A percentile compares a stretch with the other conserved stretches of the same genome.
These are phyloP conservation scores for Mya arenaria DNA, from an alignment of 1,140 invertebrate genomes.

Conservation along the genomic window DNA sequence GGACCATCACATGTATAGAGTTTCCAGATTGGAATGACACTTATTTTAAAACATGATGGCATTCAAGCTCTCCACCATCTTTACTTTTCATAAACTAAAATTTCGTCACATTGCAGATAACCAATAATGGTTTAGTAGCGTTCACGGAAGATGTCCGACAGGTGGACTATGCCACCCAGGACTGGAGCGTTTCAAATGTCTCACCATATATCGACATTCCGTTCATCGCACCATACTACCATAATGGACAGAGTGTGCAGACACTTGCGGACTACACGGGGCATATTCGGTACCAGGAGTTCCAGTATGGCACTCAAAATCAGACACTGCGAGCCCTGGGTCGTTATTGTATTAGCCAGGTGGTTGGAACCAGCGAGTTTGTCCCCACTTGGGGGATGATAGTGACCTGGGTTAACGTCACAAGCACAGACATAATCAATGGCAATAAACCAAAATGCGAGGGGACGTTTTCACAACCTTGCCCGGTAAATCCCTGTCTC, in stretches of 20 bases:
- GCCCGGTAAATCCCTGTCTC: too few relatives aligned
- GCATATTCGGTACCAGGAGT: constrained; percentile 32
- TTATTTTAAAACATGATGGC: too few relatives aligned
- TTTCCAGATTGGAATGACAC: too few relatives aligned
- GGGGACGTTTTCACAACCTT: too few relatives aligned
- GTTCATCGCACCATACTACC: constrained; percentile 62
- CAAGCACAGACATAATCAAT: neutral
- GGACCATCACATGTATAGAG: too few relatives aligned
- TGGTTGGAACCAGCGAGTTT: constrained; percentile 29
- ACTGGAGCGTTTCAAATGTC: constrained; percentile 36
- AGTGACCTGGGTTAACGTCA: constrained; percentile 64
- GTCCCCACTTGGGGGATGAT: constrained; percentile 38
- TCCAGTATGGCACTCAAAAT: neutral
- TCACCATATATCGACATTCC: constrained; percentile 47
- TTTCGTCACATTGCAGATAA: constrained; percentile 43
- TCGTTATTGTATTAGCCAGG: constrained; percentile 21
- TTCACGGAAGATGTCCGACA: constrained; percentile 8
- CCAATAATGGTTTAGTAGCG: constrained; percentile 28
- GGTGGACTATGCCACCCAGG: neutral
- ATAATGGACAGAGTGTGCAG: constrained; percentile 34
- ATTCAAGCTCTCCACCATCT: too few relatives aligned
- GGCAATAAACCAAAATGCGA: too few relatives aligned
- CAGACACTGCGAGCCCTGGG: constrained; percentile 16
- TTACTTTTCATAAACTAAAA: too few relatives aligned
- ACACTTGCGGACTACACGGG: constrained; percentile 24